A percentile compares a stretch with the other conserved stretches of the same genome.
Evolutionary conservation across 2,797 vertebrate genomes (phyloP).

Genomic region (Thamnophis elegans): DNA sequence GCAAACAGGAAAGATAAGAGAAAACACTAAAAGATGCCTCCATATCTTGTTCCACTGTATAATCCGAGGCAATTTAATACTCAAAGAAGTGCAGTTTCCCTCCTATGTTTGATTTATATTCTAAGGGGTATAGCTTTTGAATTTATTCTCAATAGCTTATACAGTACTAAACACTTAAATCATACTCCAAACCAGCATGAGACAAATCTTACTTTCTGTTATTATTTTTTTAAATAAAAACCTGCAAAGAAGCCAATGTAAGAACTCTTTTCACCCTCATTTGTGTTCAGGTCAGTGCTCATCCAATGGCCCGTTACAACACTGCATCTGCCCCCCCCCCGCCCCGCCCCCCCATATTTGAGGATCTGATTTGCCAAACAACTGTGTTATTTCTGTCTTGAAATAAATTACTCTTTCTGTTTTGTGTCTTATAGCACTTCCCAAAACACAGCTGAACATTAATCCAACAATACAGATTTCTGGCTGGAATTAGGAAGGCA

Average conservation of each 20-base stretch:
- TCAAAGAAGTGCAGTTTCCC: background rate
- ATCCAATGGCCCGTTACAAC: background rate
- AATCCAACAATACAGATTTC: background rate
- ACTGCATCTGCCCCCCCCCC: background rate
- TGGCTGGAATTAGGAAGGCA: background rate
- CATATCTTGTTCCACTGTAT: background rate
- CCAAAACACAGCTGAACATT: conserved; percentile 9
- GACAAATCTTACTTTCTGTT: background rate
- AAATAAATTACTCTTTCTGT: conserved; percentile 25
- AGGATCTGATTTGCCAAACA: conserved; percentile 20
- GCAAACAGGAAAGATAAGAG: background rate
- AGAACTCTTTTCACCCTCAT: conserved; percentile 14
- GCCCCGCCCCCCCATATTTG: background rate
- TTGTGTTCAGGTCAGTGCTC: background rate
- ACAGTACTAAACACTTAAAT: background rate
- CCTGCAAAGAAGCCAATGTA: background rate
- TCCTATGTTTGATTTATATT: background rate
- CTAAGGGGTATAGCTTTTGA: background rate
- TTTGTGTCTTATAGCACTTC: conserved; percentile 26
- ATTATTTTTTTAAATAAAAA: background rate
- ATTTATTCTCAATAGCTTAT: background rate
- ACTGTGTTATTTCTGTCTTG: conserved; percentile 12
- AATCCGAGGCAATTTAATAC: background rate
- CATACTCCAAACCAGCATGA: background rate
- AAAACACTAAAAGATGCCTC: background rate